Conservation (phyloP, 23 tunicate species). For the Halocynthia roretzi region DNA sequence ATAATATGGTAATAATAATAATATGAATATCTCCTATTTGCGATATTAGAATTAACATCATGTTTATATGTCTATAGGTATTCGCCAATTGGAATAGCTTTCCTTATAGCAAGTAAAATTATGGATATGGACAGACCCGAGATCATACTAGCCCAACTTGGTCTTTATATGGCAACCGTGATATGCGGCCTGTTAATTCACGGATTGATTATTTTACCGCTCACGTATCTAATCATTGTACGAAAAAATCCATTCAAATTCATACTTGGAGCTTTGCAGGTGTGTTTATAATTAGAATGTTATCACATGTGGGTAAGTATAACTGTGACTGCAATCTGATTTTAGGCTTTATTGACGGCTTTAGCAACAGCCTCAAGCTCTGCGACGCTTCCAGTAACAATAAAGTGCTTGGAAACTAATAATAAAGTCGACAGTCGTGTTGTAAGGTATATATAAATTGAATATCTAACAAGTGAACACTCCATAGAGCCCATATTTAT, state of each 20-base stretch:
- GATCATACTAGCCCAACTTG: slow-evolving; percentile 25
- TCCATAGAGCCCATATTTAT: not conserved
- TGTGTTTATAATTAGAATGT: not conserved
- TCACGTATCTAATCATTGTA: slow-evolving; percentile 32
- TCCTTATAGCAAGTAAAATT: slow-evolving; percentile 43
- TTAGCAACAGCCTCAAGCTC: slow-evolving; percentile 96
- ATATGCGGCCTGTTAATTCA: slow-evolving; percentile 46
- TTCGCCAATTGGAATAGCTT: slow-evolving; percentile 59
- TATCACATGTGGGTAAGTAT: slow-evolving; percentile 3
- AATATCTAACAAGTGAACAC: not conserved
- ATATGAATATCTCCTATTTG: not conserved
- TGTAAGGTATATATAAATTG: slow-evolving; percentile 34
- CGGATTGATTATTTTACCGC: slow-evolving; percentile 46
- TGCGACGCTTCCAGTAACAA: slow-evolving; percentile 92
- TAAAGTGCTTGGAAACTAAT: slow-evolving; percentile 74
- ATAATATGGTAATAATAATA: slow-evolving; percentile 32
- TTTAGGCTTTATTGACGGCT: slow-evolving; percentile 89
- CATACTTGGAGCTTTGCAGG: slow-evolving; percentile 39
- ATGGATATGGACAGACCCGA: slow-evolving; percentile 53
- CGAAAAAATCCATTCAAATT: slow-evolving; percentile 48
- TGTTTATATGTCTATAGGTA: slow-evolving; percentile 24
- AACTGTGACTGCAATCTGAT: not conserved
- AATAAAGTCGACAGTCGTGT: slow-evolving; percentile 71
- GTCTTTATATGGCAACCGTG: slow-evolving; percentile 53
- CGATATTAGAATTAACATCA: not conserved